Evolutionary conservation across 2,113 vertebrate species (phyloP).

Genomic region (Puma concolor): DNA sequence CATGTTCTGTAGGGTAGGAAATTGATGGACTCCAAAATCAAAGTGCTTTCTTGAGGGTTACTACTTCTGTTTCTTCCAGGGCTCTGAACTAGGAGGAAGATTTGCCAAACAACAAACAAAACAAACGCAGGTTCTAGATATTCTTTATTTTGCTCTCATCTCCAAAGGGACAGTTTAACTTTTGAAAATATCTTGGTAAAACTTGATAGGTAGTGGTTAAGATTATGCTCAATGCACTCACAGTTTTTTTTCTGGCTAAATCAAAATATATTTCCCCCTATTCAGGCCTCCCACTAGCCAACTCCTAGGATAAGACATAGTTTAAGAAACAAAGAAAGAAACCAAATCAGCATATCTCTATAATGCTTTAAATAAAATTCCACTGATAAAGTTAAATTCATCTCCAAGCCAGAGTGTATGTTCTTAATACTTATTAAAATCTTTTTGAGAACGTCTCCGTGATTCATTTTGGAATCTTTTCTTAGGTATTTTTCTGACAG

Average conservation of each 20-base stretch:
- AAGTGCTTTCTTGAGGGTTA: neutral
- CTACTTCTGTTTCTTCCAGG: neutral
- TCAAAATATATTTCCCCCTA: neutral
- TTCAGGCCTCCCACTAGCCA: neutral
- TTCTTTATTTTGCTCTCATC: neutral
- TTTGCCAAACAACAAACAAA: neutral
- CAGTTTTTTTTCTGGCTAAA: neutral
- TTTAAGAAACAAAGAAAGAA: constrained; percentile 3
- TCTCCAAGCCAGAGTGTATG: neutral
- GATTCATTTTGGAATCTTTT: constrained; percentile 68
- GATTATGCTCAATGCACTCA: neutral
- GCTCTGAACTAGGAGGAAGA: neutral
- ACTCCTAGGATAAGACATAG: neutral
- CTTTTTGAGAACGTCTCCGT: constrained; percentile 50
- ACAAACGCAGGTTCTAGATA: neutral
- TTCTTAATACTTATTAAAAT: constrained; percentile 59
- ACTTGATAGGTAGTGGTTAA: neutral
- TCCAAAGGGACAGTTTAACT: neutral
- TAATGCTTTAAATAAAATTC: constrained; percentile 36
- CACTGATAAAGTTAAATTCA: constrained; percentile 9
- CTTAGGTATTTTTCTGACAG: constrained; percentile 34
- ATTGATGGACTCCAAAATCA: neutral
- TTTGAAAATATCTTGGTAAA: neutral
- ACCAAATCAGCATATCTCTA: neutral
- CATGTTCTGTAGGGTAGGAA: neutral